Evolutionary conservation across 2,113 vertebrate species (phyloP).

Genomic region (Tachuris rubrigastra): DNA sequence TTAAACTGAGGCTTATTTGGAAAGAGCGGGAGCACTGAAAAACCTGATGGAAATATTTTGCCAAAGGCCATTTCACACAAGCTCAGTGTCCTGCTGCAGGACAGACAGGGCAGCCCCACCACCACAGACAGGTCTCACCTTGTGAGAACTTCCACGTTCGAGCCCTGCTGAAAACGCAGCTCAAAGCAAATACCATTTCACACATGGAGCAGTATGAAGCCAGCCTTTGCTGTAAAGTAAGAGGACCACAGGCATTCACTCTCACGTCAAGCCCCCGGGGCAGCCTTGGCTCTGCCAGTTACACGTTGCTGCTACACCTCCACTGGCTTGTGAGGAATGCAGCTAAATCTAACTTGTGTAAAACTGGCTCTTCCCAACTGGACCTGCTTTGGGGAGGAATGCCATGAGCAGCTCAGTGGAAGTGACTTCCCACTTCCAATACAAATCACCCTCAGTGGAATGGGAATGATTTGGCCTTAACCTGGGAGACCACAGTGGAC

Average conservation of each 20-base stretch:
- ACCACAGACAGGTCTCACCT: not conserved
- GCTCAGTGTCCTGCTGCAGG: not conserved
- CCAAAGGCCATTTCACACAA: not conserved
- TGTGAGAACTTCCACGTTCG: not conserved
- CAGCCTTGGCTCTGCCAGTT: not conserved
- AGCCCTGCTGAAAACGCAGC: not conserved
- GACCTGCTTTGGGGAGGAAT: not conserved
- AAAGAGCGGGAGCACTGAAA: not conserved
- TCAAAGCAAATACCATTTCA: not conserved
- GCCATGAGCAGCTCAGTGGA: not conserved
- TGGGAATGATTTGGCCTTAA: not conserved
- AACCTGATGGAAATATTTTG: not conserved
- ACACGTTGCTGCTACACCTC: not conserved
- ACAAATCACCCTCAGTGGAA: accelerated
- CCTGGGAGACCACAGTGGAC: not conserved
- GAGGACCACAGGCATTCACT: not conserved
- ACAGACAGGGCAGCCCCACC: accelerated
- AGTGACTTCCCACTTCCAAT: accelerated
- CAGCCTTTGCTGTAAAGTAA: not conserved
- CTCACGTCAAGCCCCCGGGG: not conserved
- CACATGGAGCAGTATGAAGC: not conserved
- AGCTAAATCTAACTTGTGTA: not conserved
- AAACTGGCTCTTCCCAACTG: not conserved
- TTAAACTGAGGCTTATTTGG: not conserved
- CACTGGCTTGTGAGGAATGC: not conserved